These are phyloP conservation scores for Plotosus lineatus DNA, from an alignment of 2,113 vertebrate species.

Conservation along the genomic window DNA sequence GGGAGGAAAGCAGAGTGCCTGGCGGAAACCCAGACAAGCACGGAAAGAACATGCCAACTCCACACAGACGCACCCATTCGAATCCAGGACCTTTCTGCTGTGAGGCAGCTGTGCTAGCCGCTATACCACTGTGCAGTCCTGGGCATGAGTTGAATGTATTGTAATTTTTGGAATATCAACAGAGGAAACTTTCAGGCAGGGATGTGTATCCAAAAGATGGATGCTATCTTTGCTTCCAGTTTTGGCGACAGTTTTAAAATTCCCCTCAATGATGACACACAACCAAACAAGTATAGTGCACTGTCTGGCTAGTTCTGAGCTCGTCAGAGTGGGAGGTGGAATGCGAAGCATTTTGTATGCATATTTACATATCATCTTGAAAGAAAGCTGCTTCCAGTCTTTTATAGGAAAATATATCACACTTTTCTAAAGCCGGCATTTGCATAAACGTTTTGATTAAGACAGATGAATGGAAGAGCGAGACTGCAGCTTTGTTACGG, in stretches of 20 bases:
- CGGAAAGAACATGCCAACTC: too few species aligned
- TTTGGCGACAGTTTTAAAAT: slow-evolving; percentile 13
- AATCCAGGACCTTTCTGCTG: too few species aligned
- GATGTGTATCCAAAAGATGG: slow-evolving; percentile 48
- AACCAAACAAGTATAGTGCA: slow-evolving; percentile 15
- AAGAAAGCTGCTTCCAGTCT: slow-evolving; percentile 69
- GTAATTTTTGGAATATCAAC: slow-evolving; percentile 66
- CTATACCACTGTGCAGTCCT: too few species aligned
- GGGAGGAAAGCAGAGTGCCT: too few species aligned
- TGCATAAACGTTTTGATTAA: slow-evolving; percentile 78
- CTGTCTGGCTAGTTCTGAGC: slow-evolving; percentile 8
- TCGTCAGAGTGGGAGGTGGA: slow-evolving; percentile 45
- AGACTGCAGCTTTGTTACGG: slow-evolving; percentile 69
- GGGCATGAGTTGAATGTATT: too few species aligned
- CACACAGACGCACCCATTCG: too few species aligned
- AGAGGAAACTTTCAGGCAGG: slow-evolving; percentile 62
- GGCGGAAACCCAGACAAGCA: too few species aligned
- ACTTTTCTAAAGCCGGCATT: slow-evolving; percentile 63
- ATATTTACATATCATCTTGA: slow-evolving; percentile 74
- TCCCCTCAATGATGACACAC: slow-evolving; percentile 17
- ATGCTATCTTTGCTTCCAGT: slow-evolving; percentile 51
- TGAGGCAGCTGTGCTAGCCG: too few species aligned
- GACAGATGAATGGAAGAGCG: slow-evolving; percentile 64
- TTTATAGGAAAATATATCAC: slow-evolving; percentile 62
- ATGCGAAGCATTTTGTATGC: slow-evolving; percentile 59